Conservation (phyloP, 2,113 vertebrate genomes). For the Gila orcuttii region DNA sequence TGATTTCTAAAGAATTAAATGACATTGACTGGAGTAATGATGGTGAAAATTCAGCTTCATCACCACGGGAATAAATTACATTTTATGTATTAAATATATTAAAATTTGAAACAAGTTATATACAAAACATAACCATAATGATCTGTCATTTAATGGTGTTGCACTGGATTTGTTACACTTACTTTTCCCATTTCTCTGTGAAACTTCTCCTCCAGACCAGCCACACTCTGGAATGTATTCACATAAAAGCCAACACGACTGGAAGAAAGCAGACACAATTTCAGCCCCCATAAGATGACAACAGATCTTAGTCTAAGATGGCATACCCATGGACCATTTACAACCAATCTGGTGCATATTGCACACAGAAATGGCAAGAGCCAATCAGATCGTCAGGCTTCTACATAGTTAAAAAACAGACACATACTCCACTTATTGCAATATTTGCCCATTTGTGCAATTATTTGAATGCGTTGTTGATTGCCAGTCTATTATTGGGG, state of each 20-base stretch:
- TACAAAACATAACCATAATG: neutral
- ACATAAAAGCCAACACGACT: constrained; percentile 99
- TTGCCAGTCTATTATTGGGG: neutral
- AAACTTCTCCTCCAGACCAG: constrained; percentile 97
- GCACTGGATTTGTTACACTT: constrained; percentile 56
- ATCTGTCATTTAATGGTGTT: neutral
- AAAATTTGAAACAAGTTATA: neutral
- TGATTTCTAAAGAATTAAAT: no score
- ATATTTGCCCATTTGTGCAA: neutral
- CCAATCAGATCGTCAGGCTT: neutral
- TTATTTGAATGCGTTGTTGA: neutral
- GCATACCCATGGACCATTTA: neutral
- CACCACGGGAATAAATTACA: no score
- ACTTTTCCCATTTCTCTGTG: constrained; percentile 98
- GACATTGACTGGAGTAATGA: no score
- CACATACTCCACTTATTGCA: neutral
- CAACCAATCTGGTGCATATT: neutral
- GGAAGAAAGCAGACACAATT: constrained; percentile 53
- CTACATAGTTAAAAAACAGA: neutral
- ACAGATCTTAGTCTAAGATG: neutral
- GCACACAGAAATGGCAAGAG: neutral
- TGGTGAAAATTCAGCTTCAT: no score
- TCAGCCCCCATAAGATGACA: neutral
- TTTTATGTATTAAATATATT: no score
- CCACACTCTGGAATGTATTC: constrained; percentile 98